A percentile compares a stretch with the other conserved stretches of the same genome.
These are phyloP conservation scores for Melieria picta DNA, from an alignment of 2,888 invertebrate genomes.

Conservation along the genomic window DNA sequence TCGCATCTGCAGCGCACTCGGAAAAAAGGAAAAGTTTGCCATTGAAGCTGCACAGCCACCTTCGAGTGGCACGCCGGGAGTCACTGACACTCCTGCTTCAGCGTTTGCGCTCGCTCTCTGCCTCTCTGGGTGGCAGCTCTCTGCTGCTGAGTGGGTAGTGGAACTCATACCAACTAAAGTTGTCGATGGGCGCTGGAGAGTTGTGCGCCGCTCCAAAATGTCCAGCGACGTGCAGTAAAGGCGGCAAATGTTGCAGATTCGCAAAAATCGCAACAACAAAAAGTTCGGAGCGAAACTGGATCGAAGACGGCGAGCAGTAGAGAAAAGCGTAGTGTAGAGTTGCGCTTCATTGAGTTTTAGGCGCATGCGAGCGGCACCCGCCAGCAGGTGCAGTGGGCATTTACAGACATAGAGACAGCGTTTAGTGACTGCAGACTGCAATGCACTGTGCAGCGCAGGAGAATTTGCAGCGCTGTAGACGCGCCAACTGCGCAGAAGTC, in stretches of 20 bases:
- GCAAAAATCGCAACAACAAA: not conserved
- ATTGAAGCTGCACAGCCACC: slow-evolving; percentile 32
- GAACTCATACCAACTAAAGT: too few relatives aligned
- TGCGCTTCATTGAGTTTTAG: slow-evolving; percentile 14
- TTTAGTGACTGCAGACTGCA: slow-evolving; percentile 13
- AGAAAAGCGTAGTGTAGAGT: slow-evolving; percentile 30
- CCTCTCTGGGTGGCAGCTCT: too few relatives aligned
- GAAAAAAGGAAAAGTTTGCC: slow-evolving; percentile 31
- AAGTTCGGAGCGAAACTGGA: slow-evolving; percentile 2
- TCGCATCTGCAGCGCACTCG: slow-evolving; percentile 14
- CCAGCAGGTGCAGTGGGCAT: not conserved
- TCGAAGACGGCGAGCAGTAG: slow-evolving; percentile 6
- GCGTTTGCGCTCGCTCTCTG: not conserved
- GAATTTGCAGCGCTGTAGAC: not conserved
- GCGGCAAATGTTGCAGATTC: not conserved
- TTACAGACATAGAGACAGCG: not conserved
- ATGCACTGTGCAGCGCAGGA: slow-evolving; percentile 8
- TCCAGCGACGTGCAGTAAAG: not conserved
- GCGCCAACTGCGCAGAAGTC: slow-evolving; percentile 17
- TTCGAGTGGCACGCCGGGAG: not conserved
- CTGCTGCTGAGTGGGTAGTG: too few relatives aligned
- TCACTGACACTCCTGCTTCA: not conserved
- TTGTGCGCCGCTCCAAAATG: not conserved
- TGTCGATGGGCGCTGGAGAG: not conserved
- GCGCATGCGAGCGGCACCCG: slow-evolving; percentile 5